Percentiles rank a stretch among this genome's conserved stretches.
These are phyloP conservation scores for Rattus norvegicus DNA, from an alignment of 2,113 vertebrate species.

Conservation along the genomic window GRCr8 NC_086028.1:82906501-82907000, in stretches of 20 bases:
- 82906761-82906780: not conserved
- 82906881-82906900: slow-evolving; percentile 46
- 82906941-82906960: not conserved
- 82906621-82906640: not conserved
- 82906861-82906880: not conserved
- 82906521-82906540: slow-evolving; percentile 68
- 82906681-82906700: not conserved
- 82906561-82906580: slow-evolving; percentile 28
- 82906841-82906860: slow-evolving; percentile 9
- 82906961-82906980: not conserved
- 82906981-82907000: not conserved
- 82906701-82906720: not conserved
- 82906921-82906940: not conserved
- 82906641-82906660: not conserved
- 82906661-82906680: not conserved
- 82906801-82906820: slow-evolving; percentile 13
- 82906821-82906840: not conserved
- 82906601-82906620: slow-evolving; percentile 10
- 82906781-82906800: not conserved
- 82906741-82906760: not conserved
- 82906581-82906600: not conserved
- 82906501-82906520: slow-evolving; percentile 55
- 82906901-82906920: slow-evolving; percentile 19
- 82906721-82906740: not conserved
- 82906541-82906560: slow-evolving; percentile 70